Conservation (phyloP, 2,113 vertebrate genomes). For the Cairina moschata region DNA sequence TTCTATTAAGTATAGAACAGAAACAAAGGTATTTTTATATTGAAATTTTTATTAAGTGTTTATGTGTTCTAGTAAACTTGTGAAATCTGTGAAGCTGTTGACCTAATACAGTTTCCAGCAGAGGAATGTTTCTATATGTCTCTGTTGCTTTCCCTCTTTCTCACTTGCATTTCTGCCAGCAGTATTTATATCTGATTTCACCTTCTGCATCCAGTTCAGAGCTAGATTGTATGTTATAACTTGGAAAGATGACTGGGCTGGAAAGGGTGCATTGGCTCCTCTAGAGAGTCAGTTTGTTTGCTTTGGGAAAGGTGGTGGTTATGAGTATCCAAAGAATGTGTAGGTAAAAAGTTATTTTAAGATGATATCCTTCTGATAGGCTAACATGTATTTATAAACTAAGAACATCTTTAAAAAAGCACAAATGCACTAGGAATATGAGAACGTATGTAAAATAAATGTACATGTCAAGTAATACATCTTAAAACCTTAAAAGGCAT, state of each 20-base stretch:
- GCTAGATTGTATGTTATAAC: not conserved
- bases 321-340: not conserved
- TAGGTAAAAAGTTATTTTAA: not conserved
- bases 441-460: not conserved
- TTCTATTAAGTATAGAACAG: conserved; percentile 89
- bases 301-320: not conserved
- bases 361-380: not conserved
- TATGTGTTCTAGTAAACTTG: not conserved
- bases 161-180: not conserved
- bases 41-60: not conserved
- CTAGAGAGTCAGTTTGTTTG: not conserved
- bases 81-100: not conserved
- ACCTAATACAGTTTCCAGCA: not conserved
- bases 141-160: not conserved
- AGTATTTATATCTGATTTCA: not conserved
- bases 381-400: not conserved
- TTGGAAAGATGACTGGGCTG: not conserved
- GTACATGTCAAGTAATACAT: not conserved
- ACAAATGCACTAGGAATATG: not conserved
- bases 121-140: not conserved
- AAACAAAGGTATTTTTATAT: conserved; percentile 86
- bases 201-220: not conserved
- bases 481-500: not conserved
- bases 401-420: not conserved
- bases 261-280: not conserved